Conservation (phyloP, 2,888 invertebrate genomes). For the Formica aserva region DNA sequence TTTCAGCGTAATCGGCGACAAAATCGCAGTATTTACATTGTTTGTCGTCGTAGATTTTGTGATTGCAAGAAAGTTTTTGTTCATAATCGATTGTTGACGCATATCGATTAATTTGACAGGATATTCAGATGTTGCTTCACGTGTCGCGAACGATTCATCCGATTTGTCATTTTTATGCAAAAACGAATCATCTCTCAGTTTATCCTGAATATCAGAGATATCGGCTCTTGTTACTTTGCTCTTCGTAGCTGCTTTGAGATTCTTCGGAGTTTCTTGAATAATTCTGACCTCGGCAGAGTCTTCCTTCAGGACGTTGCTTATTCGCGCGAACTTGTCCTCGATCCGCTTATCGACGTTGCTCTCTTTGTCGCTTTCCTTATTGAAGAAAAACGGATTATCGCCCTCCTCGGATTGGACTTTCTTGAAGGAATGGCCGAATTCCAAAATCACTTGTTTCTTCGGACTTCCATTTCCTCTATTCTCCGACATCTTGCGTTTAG, state of each 20-base stretch:
- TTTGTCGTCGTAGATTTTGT: background rate
- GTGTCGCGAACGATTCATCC: background rate
- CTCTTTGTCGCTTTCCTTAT: conserved; percentile 41
- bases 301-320: conserved; percentile 72
- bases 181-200: background rate
- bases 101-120: background rate
- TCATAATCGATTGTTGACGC: background rate
- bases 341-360: conserved; percentile 72
- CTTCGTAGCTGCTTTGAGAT: background rate
- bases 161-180: background rate
- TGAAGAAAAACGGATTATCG: conserved; percentile 48
- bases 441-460: conserved; percentile 1
- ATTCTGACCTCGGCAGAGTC: conserved; percentile 51
- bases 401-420: conserved; percentile 37
- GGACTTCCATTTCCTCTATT: background rate
- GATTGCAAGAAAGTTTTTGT: background rate
- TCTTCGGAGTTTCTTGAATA: background rate
- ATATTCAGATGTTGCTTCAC: background rate
- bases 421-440: conserved; percentile 16
- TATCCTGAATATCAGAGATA: conserved; percentile 15
- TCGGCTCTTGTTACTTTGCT: background rate
- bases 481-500: background rate
- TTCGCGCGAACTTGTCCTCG: conserved; percentile 74
- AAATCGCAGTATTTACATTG: background rate
- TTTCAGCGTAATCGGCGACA: background rate